phyloP scores from a whole-genome alignment of 23 tunicate genomes.

The Phallusia fumigata region DNA sequence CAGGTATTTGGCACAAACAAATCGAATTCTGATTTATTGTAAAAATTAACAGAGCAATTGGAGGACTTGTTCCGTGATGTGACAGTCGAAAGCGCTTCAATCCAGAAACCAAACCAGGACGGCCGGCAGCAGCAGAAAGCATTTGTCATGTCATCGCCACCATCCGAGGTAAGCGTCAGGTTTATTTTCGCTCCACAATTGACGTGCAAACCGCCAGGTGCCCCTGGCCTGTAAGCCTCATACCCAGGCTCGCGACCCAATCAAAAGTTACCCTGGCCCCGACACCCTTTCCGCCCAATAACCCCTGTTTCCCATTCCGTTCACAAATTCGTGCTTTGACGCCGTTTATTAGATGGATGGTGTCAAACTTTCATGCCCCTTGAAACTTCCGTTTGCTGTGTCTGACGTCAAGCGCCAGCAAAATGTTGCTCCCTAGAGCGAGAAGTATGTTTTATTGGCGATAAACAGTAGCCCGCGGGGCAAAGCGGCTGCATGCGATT shows the following conservation, averaged over 20 bases:
- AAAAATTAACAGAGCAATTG: constrained; percentile 19
- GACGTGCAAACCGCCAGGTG: neutral
- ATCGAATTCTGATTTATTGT: neutral
- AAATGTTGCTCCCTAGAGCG: too few relatives aligned
- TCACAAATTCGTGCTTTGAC: neutral
- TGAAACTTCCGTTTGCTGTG: neutral
- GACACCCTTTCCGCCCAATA: neutral
- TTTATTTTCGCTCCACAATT: neutral
- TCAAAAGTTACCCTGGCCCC: neutral
- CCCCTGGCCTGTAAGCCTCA: neutral
- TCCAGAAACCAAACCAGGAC: neutral
- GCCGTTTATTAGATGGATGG: neutral
- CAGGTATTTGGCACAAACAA: neutral
- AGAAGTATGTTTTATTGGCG: too few relatives aligned
- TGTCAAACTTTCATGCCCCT: neutral
- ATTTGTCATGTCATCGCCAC: neutral
- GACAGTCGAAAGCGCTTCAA: neutral
- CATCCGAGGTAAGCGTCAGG: neutral
- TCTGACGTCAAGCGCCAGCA: neutral
- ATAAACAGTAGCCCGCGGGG: too few relatives aligned
- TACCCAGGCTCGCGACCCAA: neutral
- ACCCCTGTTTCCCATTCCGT: neutral
- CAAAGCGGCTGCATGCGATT: too few relatives aligned
- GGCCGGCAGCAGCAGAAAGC: neutral
- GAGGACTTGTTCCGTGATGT: constrained; percentile 36